Base-by-base conservation (phyloP, 2,888 invertebrate species). In the Blera fallax region DNA sequence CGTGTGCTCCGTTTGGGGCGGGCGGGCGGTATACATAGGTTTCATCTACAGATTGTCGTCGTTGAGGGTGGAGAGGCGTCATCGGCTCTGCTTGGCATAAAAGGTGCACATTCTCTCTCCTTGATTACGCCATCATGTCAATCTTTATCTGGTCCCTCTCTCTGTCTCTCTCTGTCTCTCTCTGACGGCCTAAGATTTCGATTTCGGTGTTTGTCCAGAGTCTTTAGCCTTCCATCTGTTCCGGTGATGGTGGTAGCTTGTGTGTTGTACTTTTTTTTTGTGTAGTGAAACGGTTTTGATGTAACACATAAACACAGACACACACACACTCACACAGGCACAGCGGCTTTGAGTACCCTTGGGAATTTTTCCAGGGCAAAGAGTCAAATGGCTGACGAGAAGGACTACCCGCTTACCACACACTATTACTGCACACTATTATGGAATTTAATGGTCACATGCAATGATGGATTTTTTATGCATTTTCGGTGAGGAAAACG, bases 81-180 rank as follows among this genome's bases (percentile, higher is more conserved):
- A 45, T 43, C n/a, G 34, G 65, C 64, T 52, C 27, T 16, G 24
- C 34, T n/a, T 56, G 70, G 78, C 70, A 56, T 70, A 78, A 80
- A 62, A 81, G 74, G 70, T 74, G 69, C 64, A 70, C 74, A 82
- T 76, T 82, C 76, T 77, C 76, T 76, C 70, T 76, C 64, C 76
- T 82, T 82, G 82, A 82, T 82, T 82, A 82, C 82, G 76, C 76
- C 74, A 81, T 81, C 73, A 74, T 81, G 81, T 81, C 81, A 81
- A 74, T 73, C 73, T 74, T 81, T 80, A 80, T 72, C 80, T 54
- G 60, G 67, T 45, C 67, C 18, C 52, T 14, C 40, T 29, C 48
- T 40, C 43, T 37, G 18, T 56, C 58, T 24, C 16, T 18, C 40
- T 37, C 40, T 40, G 40, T 2, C 4, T 6, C 37, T n/a, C n/a